phyloP scores from a whole-genome alignment of 1,140 invertebrate species.

The Amyelois transitella region DNA sequence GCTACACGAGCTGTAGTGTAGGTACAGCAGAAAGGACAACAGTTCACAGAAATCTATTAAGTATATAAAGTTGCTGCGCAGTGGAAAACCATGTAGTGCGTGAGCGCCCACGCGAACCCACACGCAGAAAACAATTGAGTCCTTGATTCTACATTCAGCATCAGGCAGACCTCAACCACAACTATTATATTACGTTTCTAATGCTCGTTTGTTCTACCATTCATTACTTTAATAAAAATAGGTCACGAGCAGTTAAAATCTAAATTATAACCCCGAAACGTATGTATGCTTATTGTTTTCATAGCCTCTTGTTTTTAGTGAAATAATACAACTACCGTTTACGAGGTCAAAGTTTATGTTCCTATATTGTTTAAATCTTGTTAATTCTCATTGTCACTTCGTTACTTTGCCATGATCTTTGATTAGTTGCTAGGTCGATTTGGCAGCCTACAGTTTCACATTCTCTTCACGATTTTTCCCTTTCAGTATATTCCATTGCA shows the following conservation, averaged over 20 bases:
- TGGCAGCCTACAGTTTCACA: no score
- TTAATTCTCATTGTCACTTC: not conserved
- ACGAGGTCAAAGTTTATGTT: not conserved
- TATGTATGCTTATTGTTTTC: not conserved
- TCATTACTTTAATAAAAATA: conserved; percentile 3
- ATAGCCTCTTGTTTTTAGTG: not conserved
- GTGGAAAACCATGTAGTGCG: conserved; percentile 9
- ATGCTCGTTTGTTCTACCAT: not conserved
- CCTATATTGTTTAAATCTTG: not conserved
- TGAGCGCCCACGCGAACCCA: conserved; percentile 3
- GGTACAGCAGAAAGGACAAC: not conserved
- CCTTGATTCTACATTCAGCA: conserved; percentile 30
- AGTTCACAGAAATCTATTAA: not conserved
- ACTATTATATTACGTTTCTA: not conserved
- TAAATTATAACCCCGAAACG: not conserved
- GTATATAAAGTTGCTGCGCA: not conserved
- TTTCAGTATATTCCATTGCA: no score
- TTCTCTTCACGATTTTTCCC: no score
- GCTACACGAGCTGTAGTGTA: not conserved
- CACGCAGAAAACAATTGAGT: conserved; percentile 27
- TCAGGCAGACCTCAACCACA: not conserved
- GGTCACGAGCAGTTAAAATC: conserved; percentile 2
- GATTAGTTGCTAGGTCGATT: not conserved
- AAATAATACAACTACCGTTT: not conserved
- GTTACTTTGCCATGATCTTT: not conserved